Evolutionary conservation across 2,797 vertebrate species (phyloP).

Genomic region (Austrolebias charrua): DNA sequence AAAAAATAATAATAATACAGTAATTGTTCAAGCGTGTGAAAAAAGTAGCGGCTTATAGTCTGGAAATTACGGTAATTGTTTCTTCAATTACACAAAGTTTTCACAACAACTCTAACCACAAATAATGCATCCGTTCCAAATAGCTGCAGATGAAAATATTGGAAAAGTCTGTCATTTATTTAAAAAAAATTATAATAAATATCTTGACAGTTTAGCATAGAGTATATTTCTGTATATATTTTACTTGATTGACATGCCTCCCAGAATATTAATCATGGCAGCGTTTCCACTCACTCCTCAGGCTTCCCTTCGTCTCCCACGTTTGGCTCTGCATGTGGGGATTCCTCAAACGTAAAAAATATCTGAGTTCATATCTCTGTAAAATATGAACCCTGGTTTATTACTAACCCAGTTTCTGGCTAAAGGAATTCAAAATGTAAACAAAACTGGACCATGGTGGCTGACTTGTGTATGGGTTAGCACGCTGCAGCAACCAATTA

Average conservation of each 20-base stretch:
- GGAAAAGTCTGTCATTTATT: neutral
- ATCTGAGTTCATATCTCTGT: slow-evolving; percentile 17
- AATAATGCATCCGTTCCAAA: too few species aligned
- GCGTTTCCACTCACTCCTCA: neutral
- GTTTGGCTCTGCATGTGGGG: slow-evolving; percentile 2
- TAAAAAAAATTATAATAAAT: neutral
- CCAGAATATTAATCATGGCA: neutral
- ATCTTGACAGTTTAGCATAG: too few species aligned
- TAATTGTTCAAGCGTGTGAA: too few species aligned
- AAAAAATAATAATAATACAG: too few species aligned
- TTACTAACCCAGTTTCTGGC: slow-evolving; percentile 21
- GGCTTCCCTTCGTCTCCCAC: neutral
- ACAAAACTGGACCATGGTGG: slow-evolving; percentile 34
- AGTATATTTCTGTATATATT: neutral
- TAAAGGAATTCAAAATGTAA: slow-evolving; percentile 14
- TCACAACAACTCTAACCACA: too few species aligned
- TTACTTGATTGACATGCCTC: neutral
- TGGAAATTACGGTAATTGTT: too few species aligned
- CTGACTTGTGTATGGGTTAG: slow-evolving; percentile 19
- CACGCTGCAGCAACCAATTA: slow-evolving; percentile 1
- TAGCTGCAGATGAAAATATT: neutral
- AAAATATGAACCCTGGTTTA: slow-evolving; percentile 30
- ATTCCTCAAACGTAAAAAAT: slow-evolving; percentile 20
- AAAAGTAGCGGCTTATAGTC: too few species aligned
- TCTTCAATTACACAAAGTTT: too few species aligned